Base-by-base conservation (phyloP, 2,888 invertebrate species). In the Drosophila pullipes region DNA sequence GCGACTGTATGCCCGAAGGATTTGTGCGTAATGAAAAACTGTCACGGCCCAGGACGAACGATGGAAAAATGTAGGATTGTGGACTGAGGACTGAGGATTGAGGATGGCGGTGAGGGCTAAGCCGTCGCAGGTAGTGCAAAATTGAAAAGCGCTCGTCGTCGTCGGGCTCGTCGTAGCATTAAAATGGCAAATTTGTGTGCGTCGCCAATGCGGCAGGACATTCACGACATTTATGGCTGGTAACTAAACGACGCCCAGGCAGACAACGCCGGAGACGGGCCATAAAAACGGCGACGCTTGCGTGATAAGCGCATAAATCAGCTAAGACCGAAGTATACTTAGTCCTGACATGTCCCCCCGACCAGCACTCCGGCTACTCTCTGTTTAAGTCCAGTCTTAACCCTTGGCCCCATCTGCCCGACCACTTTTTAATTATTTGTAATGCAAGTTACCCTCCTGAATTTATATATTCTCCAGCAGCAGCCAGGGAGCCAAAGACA, bases 21-120 rank as follows among this genome's bases (percentile, higher is more conserved):
- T 85, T 85, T 85, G 90, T 90, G 85, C 90, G 90, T 85, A 90
- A 86, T 86, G 85, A 86, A 90, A 85, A 86, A 86, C 84, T 86
- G 85, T 86, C 85, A 84, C 74, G 50, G 54, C 69, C n/a, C 61
- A 72, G 31, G 31, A 50, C 25, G 49, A 37, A n/a, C 52, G 65
- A 16, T 31, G 16, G 18, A 3, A 18, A 22, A 52, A 16, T 37
- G 49, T 35, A 10, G 28, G n/a, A 50, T 11, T 5, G 16, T 3
- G 25, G 82, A 89, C 66, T 70, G 83, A 4, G 28, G 5, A 50
- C n/a, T 3, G 10, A 1, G 25, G 82, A 89, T 89, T 85, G 84
- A 82, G 89, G 89, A 85, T 68, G 88, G 88, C 69, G 89, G 82
- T 82, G 87, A 89, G 66, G 66, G 88, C 76, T 88, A 39, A 28